Conservation (phyloP, 2,888 invertebrate genomes). For the Leucoptera coffeella region DNA sequence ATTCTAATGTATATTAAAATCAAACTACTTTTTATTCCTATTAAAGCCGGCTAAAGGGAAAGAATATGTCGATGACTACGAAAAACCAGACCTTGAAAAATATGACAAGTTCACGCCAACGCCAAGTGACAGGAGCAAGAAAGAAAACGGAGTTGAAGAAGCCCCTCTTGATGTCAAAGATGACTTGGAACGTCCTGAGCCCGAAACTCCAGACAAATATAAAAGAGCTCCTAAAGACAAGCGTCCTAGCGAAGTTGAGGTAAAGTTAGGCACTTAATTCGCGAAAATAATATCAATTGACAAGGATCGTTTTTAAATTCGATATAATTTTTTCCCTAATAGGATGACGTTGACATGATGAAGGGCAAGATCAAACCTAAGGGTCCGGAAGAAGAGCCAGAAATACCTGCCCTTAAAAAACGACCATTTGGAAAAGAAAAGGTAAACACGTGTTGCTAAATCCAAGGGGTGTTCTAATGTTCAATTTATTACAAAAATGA, state of each 20-base stretch:
- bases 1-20: background rate
- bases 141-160: constrained; percentile 2
- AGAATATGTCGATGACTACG: constrained; percentile 64
- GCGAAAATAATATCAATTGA: background rate
- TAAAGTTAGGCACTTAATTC: constrained; percentile 11
- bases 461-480: no score
- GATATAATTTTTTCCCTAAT: constrained; percentile 11
- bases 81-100: constrained; percentile 63
- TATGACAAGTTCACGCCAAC: constrained; percentile 52
- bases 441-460: constrained; percentile 17
- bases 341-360: constrained; percentile 40
- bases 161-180: constrained; percentile 2
- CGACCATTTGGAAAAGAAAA: constrained; percentile 36
- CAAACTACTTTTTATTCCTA: constrained; percentile 6
- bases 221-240: constrained; percentile 22
- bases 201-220: constrained; percentile 9
- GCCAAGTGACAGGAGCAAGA: constrained; percentile 7
- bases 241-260: constrained; percentile 32
- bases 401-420: constrained; percentile 33
- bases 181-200: constrained; percentile 9
- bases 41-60: constrained; percentile 36
- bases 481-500: constrained; percentile 3
- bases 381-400: constrained; percentile 33
- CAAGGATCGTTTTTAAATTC: constrained; percentile 2
- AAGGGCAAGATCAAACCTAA: constrained; percentile 44